Evolutionary conservation across 2,797 vertebrate species (phyloP), one percentile per base, ranked within the genome.

Genomic region (Poliocrania exsul): DNA sequence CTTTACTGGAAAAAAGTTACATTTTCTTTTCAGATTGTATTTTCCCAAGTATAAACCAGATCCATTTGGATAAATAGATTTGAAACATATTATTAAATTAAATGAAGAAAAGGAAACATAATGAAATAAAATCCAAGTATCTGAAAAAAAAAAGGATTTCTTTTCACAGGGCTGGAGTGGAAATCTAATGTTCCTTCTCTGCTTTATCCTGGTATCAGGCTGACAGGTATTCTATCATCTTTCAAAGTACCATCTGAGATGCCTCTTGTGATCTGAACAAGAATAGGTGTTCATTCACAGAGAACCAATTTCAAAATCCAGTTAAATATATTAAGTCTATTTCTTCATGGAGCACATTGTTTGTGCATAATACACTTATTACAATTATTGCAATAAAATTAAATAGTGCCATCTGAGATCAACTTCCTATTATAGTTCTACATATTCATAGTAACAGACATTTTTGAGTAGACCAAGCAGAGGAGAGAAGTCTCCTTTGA

Each of bases 1-100:
- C 92, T 96, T 96, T 96, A 88, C 91, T 90, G 93, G 94, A 97
- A 96, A 95, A 94, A 95, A 94, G 82, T 91, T 94, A 64, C 83
- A 25, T 79, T 96, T 95, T 88, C 81, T 88, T 93, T 96, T 87
- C 85, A 91, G 73, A 80, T 83, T 88, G 42, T 80, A 94, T 95
- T 96, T 95, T 60, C 84, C 40, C 57, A 62, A 96, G 82, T 94
- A 96, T 95, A 95, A 96, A 96, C 42, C 93, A 96, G 95, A 96
- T 70, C 81, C 93, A 89, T 93, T 91, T 83, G 75, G 95, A 94
- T 97, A 97, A 96, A 95, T 96, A 93, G 88, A 97, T 96, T 94
- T 93, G 72, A 80, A 95, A 81, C 62, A 14, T 75, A 83, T 86
- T 95, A 97, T 97, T 97, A 93, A 93, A 96, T 97, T 95, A 97